Evolutionary conservation across 2,113 vertebrate genomes (phyloP).

Genomic region (Gymnogyps californianus): DNA sequence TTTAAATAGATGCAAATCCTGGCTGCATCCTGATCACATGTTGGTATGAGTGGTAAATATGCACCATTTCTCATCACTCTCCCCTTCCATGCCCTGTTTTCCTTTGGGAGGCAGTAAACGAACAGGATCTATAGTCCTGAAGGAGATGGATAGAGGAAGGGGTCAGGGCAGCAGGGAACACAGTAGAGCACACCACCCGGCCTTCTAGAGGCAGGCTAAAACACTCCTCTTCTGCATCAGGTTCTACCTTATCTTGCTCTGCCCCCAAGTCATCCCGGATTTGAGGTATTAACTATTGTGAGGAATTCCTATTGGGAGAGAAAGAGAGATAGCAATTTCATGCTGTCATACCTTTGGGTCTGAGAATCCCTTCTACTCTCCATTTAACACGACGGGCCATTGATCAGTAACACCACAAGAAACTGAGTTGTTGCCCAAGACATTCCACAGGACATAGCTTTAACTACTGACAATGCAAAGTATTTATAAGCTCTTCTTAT

Average conservation of each 20-base stretch:
- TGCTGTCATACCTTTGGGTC: neutral
- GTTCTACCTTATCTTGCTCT: neutral
- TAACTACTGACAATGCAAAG: neutral
- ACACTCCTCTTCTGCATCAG: neutral
- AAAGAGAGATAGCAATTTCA: neutral
- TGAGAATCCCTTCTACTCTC: neutral
- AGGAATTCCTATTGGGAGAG: neutral
- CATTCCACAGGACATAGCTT: neutral
- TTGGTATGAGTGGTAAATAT: neutral
- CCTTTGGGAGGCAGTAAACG: neutral
- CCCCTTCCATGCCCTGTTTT: neutral
- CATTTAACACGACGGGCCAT: neutral
- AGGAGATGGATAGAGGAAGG: neutral
- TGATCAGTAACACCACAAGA: neutral
- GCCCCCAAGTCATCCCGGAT: neutral
- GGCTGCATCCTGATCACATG: neutral
- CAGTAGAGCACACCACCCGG: neutral
- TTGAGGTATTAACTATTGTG: neutral
- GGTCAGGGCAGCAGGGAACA: neutral
- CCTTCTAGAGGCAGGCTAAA: neutral
- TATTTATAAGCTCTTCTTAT: neutral
- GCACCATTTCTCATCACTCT: neutral
- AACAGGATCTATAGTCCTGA: neutral
- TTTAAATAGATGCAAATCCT: neutral
- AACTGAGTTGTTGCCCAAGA: neutral